Conservation (phyloP, 2,888 invertebrate species). For the Rhabditophanes sp. region DNA sequence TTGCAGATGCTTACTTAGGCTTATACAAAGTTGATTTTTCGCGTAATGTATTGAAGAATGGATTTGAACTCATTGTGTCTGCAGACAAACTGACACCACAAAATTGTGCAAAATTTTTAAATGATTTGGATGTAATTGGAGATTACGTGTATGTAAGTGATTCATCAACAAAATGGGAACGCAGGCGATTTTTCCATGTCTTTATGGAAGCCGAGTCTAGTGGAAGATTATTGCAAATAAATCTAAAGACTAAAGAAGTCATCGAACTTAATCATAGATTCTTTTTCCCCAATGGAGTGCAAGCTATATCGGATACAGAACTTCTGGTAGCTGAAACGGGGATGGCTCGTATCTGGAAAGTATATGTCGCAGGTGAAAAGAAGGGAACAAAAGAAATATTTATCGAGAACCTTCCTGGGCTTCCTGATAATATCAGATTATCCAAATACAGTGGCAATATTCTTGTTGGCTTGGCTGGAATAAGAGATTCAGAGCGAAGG, state of each 20-base stretch:
- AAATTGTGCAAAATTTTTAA: too few species aligned
- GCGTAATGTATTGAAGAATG: too few species aligned
- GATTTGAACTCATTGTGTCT: too few species aligned
- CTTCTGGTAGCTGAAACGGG: conserved; percentile 61
- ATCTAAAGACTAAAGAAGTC: conserved; percentile 61
- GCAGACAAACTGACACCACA: too few species aligned
- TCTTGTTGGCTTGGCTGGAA: background rate
- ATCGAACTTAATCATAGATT: conserved; percentile 61
- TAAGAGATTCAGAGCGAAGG: background rate
- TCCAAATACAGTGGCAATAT: conserved; percentile 9
- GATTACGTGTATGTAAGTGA: conserved; percentile 69
- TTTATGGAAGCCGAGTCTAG: conserved; percentile 58
- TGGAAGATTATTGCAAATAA: conserved; percentile 69
- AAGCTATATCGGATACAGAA: conserved; percentile 63
- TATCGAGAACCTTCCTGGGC: conserved; percentile 55
- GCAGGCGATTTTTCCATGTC: conserved; percentile 57
- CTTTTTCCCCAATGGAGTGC: conserved; percentile 72
- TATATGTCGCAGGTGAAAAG: conserved; percentile 64
- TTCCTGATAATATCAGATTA: conserved; percentile 56
- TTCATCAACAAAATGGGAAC: conserved; percentile 58
- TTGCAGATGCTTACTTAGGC: conserved; percentile 7
- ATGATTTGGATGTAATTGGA: conserved; percentile 56
- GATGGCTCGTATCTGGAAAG: conserved; percentile 51
- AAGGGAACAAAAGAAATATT: conserved; percentile 66
- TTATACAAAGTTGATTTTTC: conserved; percentile 4